phyloP scores from a whole-genome alignment of 2,113 vertebrate species.

The Recurvirostra avosetta region DNA sequence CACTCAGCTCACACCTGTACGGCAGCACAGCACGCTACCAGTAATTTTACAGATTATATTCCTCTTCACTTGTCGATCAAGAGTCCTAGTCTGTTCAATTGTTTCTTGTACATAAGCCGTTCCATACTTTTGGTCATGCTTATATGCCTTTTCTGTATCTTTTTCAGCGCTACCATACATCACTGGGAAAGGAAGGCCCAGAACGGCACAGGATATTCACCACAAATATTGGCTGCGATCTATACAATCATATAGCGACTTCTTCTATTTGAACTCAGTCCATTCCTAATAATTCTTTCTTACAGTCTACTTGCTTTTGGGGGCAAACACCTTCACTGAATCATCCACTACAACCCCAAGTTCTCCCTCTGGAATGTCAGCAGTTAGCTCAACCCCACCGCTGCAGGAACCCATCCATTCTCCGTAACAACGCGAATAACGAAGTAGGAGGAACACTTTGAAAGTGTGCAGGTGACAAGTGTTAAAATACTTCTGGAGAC shows the following conservation, averaged over 20 bases:
- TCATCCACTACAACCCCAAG: background rate
- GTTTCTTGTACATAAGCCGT: background rate
- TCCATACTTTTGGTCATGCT: background rate
- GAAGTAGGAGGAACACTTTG: background rate
- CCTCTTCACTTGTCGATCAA: background rate
- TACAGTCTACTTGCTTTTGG: background rate
- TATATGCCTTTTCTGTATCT: background rate
- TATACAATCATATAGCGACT: background rate
- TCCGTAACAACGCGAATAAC: background rate
- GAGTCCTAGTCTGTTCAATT: background rate
- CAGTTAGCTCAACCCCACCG: background rate
- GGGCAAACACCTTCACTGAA: background rate
- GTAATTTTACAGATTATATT: background rate
- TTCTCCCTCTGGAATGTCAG: background rate
- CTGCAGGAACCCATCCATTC: background rate
- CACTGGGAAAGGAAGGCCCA: background rate
- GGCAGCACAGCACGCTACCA: background rate
- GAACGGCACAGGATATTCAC: background rate
- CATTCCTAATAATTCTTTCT: background rate
- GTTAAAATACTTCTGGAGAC: background rate
- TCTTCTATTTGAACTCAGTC: background rate
- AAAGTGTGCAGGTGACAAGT: background rate
- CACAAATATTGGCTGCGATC: background rate
- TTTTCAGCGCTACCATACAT: background rate
- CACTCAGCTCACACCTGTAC: background rate